phyloP scores from a whole-genome alignment of 2,797 vertebrate genomes.

The Notolabrus celidotus region DNA sequence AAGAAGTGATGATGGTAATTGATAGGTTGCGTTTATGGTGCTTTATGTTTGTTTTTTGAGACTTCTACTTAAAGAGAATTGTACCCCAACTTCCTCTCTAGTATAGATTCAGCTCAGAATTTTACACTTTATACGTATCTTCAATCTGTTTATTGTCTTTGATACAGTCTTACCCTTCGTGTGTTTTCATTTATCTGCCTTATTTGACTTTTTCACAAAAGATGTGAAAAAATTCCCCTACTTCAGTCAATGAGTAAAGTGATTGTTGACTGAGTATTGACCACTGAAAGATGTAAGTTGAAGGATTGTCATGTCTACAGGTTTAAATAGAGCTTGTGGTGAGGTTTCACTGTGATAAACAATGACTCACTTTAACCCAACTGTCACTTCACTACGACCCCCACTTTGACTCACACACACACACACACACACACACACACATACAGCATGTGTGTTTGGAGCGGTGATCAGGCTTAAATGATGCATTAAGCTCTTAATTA shows the following conservation, averaged over 20 bases:
- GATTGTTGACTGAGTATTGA: slow-evolving; percentile 3
- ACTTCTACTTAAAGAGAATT: too few relatives aligned
- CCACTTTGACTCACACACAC: slow-evolving; percentile 22
- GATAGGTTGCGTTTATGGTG: too few relatives aligned
- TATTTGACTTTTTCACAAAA: not conserved
- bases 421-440: slow-evolving; percentile 17
- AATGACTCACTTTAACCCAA: slow-evolving; percentile 49
- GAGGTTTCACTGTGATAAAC: slow-evolving; percentile 21
- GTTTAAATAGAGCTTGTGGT: slow-evolving; percentile 32
- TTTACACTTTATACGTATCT: too few relatives aligned
- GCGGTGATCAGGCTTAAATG: slow-evolving; percentile 64
- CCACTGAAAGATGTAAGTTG: slow-evolving; percentile 2
- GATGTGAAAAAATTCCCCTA: not conserved
- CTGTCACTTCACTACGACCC: slow-evolving; percentile 41
- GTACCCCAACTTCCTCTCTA: too few relatives aligned
- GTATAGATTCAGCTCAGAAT: too few relatives aligned
- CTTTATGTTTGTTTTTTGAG: too few relatives aligned
- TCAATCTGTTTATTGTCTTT: too few relatives aligned
- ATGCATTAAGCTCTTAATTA: slow-evolving; percentile 72
- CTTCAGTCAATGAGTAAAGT: not conserved
- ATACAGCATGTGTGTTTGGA: slow-evolving; percentile 39
- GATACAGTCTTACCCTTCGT: too few relatives aligned
- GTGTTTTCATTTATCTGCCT: too few relatives aligned
- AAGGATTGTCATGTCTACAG: slow-evolving; percentile 8
- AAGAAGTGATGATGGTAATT: too few relatives aligned